phyloP scores from a whole-genome alignment of 2,888 invertebrate species.

The Melanophora roralis region DNA sequence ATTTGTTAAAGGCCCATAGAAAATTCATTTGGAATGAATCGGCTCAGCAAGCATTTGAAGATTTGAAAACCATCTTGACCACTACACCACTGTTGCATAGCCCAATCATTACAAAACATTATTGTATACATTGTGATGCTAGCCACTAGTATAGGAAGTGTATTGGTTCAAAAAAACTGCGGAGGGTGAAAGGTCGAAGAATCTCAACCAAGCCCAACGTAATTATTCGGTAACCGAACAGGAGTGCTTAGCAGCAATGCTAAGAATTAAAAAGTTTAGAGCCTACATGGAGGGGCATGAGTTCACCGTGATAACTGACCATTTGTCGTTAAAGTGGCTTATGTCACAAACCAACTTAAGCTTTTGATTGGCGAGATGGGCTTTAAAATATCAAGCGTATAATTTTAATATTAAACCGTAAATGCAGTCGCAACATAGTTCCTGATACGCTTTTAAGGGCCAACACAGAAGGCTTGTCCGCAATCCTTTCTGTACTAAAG shows the following conservation, averaged over 20 bases:
- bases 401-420: background rate
- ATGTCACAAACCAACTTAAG: background rate
- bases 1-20: background rate
- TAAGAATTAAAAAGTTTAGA: background rate
- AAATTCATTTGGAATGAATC: background rate
- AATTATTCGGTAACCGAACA: background rate
- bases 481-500: background rate
- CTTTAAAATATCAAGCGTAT: background rate
- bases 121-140: too few species aligned
- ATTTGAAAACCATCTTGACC: background rate
- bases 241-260: background rate
- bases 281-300: background rate
- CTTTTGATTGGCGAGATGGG: background rate
- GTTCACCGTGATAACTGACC: background rate
- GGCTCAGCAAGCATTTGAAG: background rate
- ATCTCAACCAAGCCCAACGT: constrained; percentile 1
- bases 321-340: background rate
- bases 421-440: background rate
- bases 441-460: background rate
- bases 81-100: background rate
- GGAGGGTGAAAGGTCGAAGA: too few species aligned
- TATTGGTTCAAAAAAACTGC: too few species aligned
- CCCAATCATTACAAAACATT: too few species aligned
- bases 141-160: too few species aligned
- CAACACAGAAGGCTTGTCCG: background rate